These are phyloP conservation scores for Dipus sagitta DNA, from an alignment of 2,797 vertebrate genomes.

Conservation along the genomic window DNA sequence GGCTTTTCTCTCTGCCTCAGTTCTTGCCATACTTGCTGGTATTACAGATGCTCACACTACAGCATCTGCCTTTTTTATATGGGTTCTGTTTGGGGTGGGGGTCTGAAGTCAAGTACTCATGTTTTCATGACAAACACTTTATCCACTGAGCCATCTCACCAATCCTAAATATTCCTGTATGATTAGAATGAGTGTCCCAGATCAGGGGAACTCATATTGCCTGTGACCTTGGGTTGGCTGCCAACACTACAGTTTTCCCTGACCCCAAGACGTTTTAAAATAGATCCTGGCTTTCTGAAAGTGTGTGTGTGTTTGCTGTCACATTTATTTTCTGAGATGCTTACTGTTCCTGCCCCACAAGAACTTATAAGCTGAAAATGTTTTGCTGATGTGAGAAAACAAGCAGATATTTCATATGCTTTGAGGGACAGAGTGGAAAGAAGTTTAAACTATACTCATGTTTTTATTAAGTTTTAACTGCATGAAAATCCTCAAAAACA, in stretches of 20 bases:
- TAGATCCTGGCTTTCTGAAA: conserved; percentile 1
- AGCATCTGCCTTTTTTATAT: too few relatives aligned
- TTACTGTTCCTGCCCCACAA: background rate
- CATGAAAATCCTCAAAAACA: conserved; percentile 22
- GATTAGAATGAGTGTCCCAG: conserved; percentile 16
- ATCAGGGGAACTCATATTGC: background rate
- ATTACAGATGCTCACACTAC: too few relatives aligned
- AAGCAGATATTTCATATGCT: background rate
- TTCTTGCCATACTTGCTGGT: too few relatives aligned
- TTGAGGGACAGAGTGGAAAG: background rate
- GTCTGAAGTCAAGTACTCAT: too few relatives aligned
- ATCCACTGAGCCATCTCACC: too few relatives aligned
- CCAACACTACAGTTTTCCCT: background rate
- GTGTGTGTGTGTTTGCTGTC: background rate
- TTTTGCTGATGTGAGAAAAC: background rate
- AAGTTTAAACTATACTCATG: background rate
- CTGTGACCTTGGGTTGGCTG: conserved; percentile 20
- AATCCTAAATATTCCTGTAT: background rate
- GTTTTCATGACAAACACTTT: too few relatives aligned
- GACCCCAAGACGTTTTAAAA: conserved; percentile 2
- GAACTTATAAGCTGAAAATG: background rate
- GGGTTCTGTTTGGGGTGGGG: too few relatives aligned
- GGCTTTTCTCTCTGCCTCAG: too few relatives aligned
- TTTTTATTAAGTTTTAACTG: conserved; percentile 53
- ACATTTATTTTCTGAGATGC: conserved; percentile 40